Percentiles rank a stretch among this genome's conserved stretches.
Conservation (phyloP, 2,888 invertebrate genomes). For the Aricia artaxerxes region DNA sequence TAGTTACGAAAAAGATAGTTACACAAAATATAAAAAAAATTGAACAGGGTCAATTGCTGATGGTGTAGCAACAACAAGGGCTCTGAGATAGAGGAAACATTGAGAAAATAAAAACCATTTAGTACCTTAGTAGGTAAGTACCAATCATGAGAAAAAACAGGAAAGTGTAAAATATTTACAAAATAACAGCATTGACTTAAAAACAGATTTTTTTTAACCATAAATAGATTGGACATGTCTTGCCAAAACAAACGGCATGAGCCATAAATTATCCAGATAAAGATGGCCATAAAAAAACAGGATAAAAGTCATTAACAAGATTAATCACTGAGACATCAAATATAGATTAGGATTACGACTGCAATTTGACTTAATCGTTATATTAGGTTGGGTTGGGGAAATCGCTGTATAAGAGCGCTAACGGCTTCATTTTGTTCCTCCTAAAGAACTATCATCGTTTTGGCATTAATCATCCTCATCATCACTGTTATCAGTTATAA, state of each 20-base stretch:
- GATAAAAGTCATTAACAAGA: slow-evolving; percentile 14
- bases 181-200: neutral
- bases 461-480: neutral
- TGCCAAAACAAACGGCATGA: neutral
- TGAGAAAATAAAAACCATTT: too few species aligned
- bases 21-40: too few species aligned
- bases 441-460: neutral
- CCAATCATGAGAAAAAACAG: too few species aligned
- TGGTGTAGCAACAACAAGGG: too few species aligned
- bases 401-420: neutral
- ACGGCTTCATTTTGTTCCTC: neutral
- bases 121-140: too few species aligned
- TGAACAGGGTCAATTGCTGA: too few species aligned
- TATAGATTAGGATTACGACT: slow-evolving; percentile 1
- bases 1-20: too few species aligned
- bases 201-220: neutral
- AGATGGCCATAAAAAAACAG: slow-evolving; percentile 13
- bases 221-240: neutral
- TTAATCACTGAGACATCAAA: slow-evolving; percentile 12
- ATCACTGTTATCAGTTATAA: neutral
- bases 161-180: neutral
- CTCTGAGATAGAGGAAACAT: too few species aligned
- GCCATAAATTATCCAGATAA: slow-evolving; percentile 8
- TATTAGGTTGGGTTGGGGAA: slow-evolving; percentile 2
- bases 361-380: slow-evolving; percentile 14